phyloP scores from a whole-genome alignment of 2,797 vertebrate genomes.

The Centroberyx gerrardi region DNA sequence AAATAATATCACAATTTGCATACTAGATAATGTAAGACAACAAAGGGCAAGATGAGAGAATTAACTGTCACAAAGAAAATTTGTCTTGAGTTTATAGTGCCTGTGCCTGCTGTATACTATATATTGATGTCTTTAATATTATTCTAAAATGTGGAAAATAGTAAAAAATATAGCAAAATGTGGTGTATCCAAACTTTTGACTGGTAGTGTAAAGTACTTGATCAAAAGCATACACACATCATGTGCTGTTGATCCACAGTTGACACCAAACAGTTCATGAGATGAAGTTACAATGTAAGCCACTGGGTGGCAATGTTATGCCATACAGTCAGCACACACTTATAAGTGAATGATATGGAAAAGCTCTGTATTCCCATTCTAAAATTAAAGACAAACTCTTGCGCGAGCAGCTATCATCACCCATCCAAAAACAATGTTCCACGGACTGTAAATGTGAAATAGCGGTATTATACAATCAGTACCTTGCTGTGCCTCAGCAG shows the following conservation, averaged over 20 bases:
- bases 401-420: conserved; percentile 20
- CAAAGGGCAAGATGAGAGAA: neutral
- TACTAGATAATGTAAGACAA: neutral
- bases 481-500: conserved; percentile 91
- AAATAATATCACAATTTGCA: neutral
- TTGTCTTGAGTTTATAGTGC: no score
- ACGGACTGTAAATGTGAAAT: conserved; percentile 34
- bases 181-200: no score
- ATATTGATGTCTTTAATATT: no score
- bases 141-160: no score
- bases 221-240: no score
- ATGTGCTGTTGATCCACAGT: neutral
- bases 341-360: neutral
- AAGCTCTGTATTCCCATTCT: conserved; percentile 19
- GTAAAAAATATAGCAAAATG: no score
- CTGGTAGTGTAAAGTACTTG: no score
- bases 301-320: conserved; percentile 82
- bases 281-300: conserved; percentile 16
- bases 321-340: conserved; percentile 45
- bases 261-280: neutral
- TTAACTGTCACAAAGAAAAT: no score
- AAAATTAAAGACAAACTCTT: conserved; percentile 25
- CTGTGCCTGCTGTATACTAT: no score
- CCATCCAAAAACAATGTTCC: conserved; percentile 18
- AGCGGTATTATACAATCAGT: conserved; percentile 44